Evolutionary conservation across 92 coral and sea anemone genomes (phyloP), one percentile per base, ranked within the genome.

Genomic region (Actinostola sp.): DNA sequence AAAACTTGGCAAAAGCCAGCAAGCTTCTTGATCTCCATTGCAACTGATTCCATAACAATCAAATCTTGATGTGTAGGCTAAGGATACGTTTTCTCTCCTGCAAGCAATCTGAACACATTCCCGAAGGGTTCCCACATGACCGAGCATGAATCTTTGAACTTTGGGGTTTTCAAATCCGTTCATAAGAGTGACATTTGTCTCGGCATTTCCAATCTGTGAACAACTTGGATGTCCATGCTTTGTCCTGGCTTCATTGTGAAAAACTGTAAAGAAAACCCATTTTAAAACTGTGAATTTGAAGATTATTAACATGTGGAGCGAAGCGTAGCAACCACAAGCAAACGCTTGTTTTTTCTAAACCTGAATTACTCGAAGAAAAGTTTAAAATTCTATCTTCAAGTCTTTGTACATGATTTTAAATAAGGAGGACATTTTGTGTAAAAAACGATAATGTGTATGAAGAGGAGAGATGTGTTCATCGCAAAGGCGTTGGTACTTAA

Each of bases 81-180:
- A 44, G 23, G 88, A 70, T 25, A 77, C 49, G 23, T 71, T 39
- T 53, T 73, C 61, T 14, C 45, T 63, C 2, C 72, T 64, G 67
- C 88, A 83, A 25, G 79, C 76, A 46, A 77, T 34, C 25, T 72
- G 49, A 26, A 83, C 73, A 45, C 88, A 83, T 7, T 83, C 84
- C 15, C 31, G 55, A 21, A 83, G 35, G 17, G 79, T 63, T 33
- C 66, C 23, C 12, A 68, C 84, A 35, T 63, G 79, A 33, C 82
- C 78, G 61, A 84, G 61, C 29, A 70, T 52, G 8, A 32, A 35
- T 6, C 68, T 34, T 0, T 51, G 50, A 17, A 75, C 68, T 64
- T 63, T 49, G 15, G 73, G 72, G 34, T 64, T 75, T 9, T 63
- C 63, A 33, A 75, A 43, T 20, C 81, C 81, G 11, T 63, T 8